phyloP scores from a whole-genome alignment of 23 tunicate genomes.

The Botrylloides violaceus region DNA sequence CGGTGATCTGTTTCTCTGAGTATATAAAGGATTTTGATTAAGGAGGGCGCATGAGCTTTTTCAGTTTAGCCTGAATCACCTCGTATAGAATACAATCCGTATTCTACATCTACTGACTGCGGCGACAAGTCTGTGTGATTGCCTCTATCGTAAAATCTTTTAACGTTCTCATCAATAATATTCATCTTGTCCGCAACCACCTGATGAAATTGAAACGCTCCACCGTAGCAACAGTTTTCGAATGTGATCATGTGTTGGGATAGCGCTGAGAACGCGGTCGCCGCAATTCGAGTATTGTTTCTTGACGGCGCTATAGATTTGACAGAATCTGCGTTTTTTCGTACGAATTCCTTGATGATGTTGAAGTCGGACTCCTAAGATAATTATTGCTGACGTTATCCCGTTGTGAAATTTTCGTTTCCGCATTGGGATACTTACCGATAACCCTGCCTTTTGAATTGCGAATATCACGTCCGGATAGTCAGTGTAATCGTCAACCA shows the following conservation, averaged over 20 bases:
- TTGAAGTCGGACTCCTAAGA: conserved; percentile 46
- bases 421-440: conserved; percentile 23
- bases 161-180: conserved; percentile 13
- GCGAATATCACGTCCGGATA: conserved; percentile 54
- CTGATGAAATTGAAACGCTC: conserved; percentile 14
- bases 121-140: conserved; percentile 59
- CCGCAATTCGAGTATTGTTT: conserved; percentile 29
- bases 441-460: conserved; percentile 50
- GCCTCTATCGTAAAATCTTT: conserved; percentile 16
- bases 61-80: not conserved
- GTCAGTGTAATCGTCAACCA: not conserved
- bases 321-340: not conserved
- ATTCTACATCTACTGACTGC: conserved; percentile 32
- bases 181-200: conserved; percentile 14
- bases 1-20: conserved; percentile 45
- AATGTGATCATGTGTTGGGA: conserved; percentile 31
- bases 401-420: too few relatives aligned
- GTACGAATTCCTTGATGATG: conserved; percentile 33
- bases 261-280: conserved; percentile 43
- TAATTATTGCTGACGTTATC: too few relatives aligned
- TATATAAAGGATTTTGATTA: too few relatives aligned
- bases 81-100: conserved; percentile 12
- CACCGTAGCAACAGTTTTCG: conserved; percentile 34
- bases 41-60: not conserved
- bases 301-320: not conserved